Base-by-base conservation (phyloP, 37 sponge, comb jelly and placozoan genomes). In the Oopsacas minuta region DNA sequence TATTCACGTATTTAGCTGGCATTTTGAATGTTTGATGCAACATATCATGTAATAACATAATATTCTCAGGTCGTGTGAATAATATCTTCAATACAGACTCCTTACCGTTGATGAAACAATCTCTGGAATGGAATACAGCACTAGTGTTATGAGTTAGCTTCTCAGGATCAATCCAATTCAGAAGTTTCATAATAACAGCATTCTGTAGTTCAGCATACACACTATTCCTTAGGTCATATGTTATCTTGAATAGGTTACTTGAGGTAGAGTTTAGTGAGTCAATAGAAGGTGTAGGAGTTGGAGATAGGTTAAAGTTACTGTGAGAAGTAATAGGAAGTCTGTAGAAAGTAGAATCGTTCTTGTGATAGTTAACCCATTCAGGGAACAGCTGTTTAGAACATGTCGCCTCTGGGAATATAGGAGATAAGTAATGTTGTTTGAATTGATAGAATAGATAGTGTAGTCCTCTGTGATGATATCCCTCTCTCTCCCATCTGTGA, bases 361-460 rank as follows among this genome's bases (percentile, higher is more conserved):
- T 61, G 75, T 61, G 75, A 34, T 61, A 61, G 75, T 61, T 61
- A 34, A 61, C 75, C 75, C 75, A 61, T 34, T 61, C 75, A 5
- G 75, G 75, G 75, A 61, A 61, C 28, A 61, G 75, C 75, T 61
- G 32, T n/a, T 61, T 61, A 3, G 75, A 61, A 34, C 75, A 61
- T 25, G 75, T 34, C 5, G 75, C 75, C 75, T 88, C 88, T 85
- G 89, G 89, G 89, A 89, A 95, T 82, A 95, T 88, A 36, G 89
- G 84, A 36, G 85, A 88, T 17, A 95, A 81, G 85, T 92, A 95
- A 85, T 88, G 86, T 42, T 90, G 87, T 81, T 92, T 92, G 88
- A 92, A 92, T 53, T 89, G 90, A 81, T 91, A 87, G 89, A 92
- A 95, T 1, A 95, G 86, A 51, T 85, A 91, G 46, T 89, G 85